Evolutionary conservation across 2,113 vertebrate genomes (phyloP), one percentile per base, ranked within the genome.

Genomic region (Isichthys henryi): DNA sequence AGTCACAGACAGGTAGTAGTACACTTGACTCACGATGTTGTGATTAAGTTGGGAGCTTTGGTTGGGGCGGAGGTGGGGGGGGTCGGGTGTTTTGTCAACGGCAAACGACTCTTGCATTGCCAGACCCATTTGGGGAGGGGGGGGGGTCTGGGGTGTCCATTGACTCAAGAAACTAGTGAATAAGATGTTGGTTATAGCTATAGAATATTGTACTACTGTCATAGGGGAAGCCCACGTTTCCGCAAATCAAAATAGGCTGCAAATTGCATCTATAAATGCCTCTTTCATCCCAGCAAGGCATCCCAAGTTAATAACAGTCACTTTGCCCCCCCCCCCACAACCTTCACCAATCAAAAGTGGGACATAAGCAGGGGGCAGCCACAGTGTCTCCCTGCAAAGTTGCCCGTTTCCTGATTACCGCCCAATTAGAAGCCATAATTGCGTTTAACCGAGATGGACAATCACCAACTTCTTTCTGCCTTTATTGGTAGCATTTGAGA

Each of bases 221-320:
- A 92, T 89, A 91, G 90, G 86, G 35, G 84, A 10, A 46, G 21
- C 70, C 91, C 91, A 43, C 45, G 45, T 85, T 90, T 91, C 91
- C 85, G n/a, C 62, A 87, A 80, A 91, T 89, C 87, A 88, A 91
- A 90, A 85, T 77, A 91, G 85, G 74, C 89, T 88, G 50, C 80
- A 91, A 92, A 93, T 89, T 90, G 46, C 88, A 88, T 91, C 90
- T 90, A 91, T 92, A 92, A 93, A 94, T 93, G 92, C 88, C 92
- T 90, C 88, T 70, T 91, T 93, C 88, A 91, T 94, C 90, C 89
- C 90, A 90, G 85, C 86, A 88, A 10, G 87, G 80, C 58, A 90
- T 94, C 94, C 93, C 89, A 35, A 93, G 89, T 86, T 92, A 93
- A 92, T 90, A 90, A 90, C 82, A 74, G 74, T 82, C 49, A 82